Conservation (phyloP, 2,797 vertebrate species). For the Enteromius unitaeniatus region DNA sequence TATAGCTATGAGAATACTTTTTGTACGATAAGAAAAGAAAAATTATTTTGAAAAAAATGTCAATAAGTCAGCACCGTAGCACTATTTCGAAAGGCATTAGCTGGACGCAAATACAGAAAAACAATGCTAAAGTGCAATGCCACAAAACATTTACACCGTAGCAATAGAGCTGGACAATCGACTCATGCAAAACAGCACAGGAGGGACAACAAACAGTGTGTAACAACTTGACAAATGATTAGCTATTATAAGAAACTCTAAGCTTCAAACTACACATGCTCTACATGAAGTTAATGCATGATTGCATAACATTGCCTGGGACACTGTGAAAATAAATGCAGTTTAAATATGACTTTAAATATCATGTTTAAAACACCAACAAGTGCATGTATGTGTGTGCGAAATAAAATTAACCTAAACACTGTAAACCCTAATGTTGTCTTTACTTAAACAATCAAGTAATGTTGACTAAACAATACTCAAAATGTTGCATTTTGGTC, state of each 20-base stretch:
- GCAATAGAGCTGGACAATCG: neutral
- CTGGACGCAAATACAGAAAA: too few species aligned
- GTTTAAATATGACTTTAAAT: neutral
- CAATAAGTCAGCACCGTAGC: too few species aligned
- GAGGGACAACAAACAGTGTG: neutral
- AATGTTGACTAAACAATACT: too few species aligned
- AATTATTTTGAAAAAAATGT: too few species aligned
- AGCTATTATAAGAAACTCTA: neutral
- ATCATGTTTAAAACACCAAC: neutral
- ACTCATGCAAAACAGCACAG: neutral
- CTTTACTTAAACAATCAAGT: too few species aligned
- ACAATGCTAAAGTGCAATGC: neutral
- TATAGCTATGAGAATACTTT: too few species aligned
- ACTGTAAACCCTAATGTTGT: too few species aligned
- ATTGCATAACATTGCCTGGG: neutral
- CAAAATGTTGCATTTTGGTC: too few species aligned
- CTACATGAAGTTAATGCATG: neutral
- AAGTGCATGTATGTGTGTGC: neutral
- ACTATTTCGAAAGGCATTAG: too few species aligned
- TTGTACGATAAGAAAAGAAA: too few species aligned
- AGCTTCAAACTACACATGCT: neutral
- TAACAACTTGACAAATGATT: neutral
- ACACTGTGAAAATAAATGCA: neutral
- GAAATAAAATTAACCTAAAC: neutral
- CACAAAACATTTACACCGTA: neutral